Evolutionary conservation across 2,888 invertebrate species (phyloP).

Genomic region (Lycophotia porphyrea): DNA sequence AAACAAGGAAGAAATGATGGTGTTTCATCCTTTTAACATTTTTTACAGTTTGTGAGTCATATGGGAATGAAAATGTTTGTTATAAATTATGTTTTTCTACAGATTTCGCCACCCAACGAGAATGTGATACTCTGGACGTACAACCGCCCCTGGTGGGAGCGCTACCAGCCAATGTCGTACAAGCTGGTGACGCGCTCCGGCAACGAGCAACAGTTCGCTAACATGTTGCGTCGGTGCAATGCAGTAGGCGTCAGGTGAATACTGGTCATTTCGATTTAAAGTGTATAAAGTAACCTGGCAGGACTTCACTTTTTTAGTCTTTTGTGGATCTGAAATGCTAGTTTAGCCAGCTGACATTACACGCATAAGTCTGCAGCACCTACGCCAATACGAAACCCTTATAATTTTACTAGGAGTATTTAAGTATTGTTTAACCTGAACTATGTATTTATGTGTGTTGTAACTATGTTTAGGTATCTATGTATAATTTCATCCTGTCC

Average conservation of each 20-base stretch:
- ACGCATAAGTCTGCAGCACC: too few species aligned
- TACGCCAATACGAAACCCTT: too few species aligned
- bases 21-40: neutral
- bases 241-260: constrained; percentile 92
- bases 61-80: neutral
- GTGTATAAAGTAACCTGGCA: neutral
- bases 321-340: too few species aligned
- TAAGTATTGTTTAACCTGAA: too few species aligned
- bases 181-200: constrained; percentile 93
- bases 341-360: too few species aligned
- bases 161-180: constrained; percentile 96
- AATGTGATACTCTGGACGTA: constrained; percentile 87
- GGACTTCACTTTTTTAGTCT: too few species aligned
- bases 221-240: constrained; percentile 95
- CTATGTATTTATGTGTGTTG: too few species aligned
- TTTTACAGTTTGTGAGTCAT: neutral
- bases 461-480: too few species aligned
- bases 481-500: too few species aligned
- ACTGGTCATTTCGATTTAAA: neutral
- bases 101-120: constrained; percentile 91
- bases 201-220: constrained; percentile 91
- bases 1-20: neutral
- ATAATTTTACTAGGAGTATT: too few species aligned
- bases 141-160: constrained; percentile 95
- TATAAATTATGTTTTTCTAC: neutral